A percentile compares a stretch with the other conserved stretches of the same genome.
Evolutionary conservation across 2,113 vertebrate genomes (phyloP).

Genomic region (Sigmodon hispidus): DNA sequence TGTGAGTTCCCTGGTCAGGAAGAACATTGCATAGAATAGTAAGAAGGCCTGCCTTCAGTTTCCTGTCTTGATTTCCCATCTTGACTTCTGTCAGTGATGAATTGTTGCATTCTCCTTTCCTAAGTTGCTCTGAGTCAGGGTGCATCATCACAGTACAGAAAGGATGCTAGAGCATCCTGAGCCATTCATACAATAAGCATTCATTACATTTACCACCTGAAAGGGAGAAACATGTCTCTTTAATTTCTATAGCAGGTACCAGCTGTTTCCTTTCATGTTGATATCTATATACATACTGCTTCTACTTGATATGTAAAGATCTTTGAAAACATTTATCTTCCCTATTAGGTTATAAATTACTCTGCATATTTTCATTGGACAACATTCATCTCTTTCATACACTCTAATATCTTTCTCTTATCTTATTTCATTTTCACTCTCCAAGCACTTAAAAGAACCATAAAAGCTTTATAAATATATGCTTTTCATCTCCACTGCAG

Average conservation of each 20-base stretch:
- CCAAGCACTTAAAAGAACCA: neutral
- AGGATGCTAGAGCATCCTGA: neutral
- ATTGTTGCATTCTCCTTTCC: neutral
- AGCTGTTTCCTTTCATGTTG: neutral
- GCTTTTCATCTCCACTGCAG: neutral
- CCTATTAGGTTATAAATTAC: neutral
- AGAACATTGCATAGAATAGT: neutral
- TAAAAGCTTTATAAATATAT: neutral
- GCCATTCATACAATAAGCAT: neutral
- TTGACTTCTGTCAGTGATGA: neutral
- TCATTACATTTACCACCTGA: neutral
- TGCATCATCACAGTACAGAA: neutral
- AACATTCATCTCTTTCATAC: neutral
- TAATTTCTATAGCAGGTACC: neutral
- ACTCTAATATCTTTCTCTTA: neutral
- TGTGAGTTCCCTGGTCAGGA: neutral
- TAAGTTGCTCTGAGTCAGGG: neutral
- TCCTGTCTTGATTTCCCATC: neutral
- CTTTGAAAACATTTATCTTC: conserved; percentile 32
- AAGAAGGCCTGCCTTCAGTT: neutral
- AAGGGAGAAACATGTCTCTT: neutral
- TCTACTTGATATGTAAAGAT: conserved; percentile 1
- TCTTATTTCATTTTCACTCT: neutral
- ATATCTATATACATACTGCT: neutral
- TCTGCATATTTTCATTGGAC: neutral